Evolutionary conservation across 2,888 invertebrate genomes (phyloP).

Genomic region (Heliconius ismenius): DNA sequence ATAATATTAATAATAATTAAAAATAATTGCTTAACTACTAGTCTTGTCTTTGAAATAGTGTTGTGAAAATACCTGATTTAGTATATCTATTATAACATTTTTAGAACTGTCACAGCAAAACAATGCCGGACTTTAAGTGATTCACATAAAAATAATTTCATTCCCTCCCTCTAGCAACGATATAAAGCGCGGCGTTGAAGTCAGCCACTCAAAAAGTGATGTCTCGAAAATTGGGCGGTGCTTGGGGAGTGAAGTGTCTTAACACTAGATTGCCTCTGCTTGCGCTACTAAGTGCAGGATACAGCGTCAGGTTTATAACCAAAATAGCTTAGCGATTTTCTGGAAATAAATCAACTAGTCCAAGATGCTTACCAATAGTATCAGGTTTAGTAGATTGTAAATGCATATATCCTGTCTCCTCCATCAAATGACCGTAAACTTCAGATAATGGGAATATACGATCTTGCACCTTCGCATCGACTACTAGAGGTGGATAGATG

Average conservation of each 20-base stretch:
- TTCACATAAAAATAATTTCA: background rate
- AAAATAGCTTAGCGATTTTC: background rate
- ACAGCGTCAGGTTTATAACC: background rate
- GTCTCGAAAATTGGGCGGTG: background rate
- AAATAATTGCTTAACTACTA: too few species aligned
- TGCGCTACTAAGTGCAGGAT: too few species aligned
- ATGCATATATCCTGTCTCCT: slow-evolving; percentile 79
- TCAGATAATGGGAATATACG: slow-evolving; percentile 59
- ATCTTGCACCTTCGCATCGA: slow-evolving; percentile 60
- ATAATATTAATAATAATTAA: too few species aligned
- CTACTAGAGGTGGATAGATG: slow-evolving; percentile 81
- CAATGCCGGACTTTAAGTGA: background rate
- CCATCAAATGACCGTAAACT: slow-evolving; percentile 48
- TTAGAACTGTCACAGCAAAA: too few species aligned
- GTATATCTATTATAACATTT: background rate
- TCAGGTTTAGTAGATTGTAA: slow-evolving; percentile 93
- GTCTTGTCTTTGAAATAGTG: background rate
- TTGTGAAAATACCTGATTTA: background rate
- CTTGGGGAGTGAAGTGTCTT: too few species aligned
- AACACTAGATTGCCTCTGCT: too few species aligned
- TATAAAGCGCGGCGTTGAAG: background rate
- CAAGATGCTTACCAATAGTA: slow-evolving; percentile 84
- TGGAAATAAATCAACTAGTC: background rate
- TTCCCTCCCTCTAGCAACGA: background rate
- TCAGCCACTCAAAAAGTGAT: background rate